Evolutionary conservation across 2,888 invertebrate species (phyloP).

Genomic region (Plagodis pulveraria): DNA sequence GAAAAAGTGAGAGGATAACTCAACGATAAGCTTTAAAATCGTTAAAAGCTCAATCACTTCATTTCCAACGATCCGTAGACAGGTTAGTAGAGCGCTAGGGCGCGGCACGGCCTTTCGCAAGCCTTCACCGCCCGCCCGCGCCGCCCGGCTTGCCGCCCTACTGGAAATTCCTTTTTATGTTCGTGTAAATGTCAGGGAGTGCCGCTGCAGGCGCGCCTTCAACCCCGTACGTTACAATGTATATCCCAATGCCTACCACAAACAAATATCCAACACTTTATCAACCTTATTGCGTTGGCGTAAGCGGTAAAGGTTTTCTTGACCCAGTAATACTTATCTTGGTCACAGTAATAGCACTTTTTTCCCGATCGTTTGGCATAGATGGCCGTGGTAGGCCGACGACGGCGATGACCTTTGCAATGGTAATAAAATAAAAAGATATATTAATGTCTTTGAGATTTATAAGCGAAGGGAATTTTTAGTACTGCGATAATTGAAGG

Average conservation of each 20-base stretch:
- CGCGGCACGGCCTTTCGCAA: slow-evolving; percentile 76
- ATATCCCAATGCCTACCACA: slow-evolving; percentile 45
- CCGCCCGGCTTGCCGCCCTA: slow-evolving; percentile 63
- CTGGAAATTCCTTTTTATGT: slow-evolving; percentile 83
- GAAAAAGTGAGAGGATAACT: background rate
- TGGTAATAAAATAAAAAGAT: slow-evolving; percentile 26
- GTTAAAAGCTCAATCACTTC: slow-evolving; percentile 24
- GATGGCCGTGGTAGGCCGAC: slow-evolving; percentile 33
- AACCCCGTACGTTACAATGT: slow-evolving; percentile 45
- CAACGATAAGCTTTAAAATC: slow-evolving; percentile 21
- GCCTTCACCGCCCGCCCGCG: slow-evolving; percentile 56
- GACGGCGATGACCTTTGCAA: slow-evolving; percentile 28
- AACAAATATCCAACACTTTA: background rate
- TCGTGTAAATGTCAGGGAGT: slow-evolving; percentile 81
- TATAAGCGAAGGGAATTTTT: slow-evolving; percentile 18
- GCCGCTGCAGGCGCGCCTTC: slow-evolving; percentile 70
- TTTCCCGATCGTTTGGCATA: slow-evolving; percentile 34
- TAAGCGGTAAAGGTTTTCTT: background rate
- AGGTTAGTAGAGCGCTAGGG: slow-evolving; percentile 77
- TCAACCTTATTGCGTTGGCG: slow-evolving; percentile 3
- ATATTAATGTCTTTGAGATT: slow-evolving; percentile 16
- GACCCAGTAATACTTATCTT: background rate
- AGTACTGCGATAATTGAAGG: slow-evolving; percentile 7
- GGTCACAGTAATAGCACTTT: slow-evolving; percentile 8
- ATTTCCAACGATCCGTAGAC: slow-evolving; percentile 39